Percentiles rank a stretch among this genome's conserved stretches.
These are phyloP conservation scores for Danio albolineatus DNA, from an alignment of 2,797 vertebrate species.

Conservation along the genomic window DNA sequence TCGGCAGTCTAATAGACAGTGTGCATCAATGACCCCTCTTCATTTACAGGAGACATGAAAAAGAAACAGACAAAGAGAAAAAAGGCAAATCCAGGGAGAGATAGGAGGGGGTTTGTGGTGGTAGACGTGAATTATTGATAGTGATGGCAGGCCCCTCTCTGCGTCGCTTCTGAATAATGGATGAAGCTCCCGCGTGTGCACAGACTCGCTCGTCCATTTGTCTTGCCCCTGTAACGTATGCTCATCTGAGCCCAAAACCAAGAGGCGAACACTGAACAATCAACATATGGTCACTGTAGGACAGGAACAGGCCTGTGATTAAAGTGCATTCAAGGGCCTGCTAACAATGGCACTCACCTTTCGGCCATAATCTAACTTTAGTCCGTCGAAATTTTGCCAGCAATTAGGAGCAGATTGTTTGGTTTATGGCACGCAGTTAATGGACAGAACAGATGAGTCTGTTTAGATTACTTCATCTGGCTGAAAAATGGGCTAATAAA, in stretches of 20 bases:
- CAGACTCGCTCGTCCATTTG: constrained; percentile 29
- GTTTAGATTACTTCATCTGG: neutral
- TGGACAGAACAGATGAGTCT: neutral
- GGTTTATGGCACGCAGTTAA: constrained; percentile 30
- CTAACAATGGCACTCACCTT: constrained; percentile 30
- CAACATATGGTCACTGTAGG: constrained; percentile 38
- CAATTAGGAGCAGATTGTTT: constrained; percentile 12
- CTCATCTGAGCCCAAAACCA: constrained; percentile 30
- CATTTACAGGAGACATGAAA: constrained; percentile 27
- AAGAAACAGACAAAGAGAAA: constrained; percentile 30
- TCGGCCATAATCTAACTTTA: constrained; percentile 16
- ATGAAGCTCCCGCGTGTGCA: constrained; percentile 49
- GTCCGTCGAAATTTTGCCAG: constrained; percentile 9
- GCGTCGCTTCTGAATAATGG: constrained; percentile 62
- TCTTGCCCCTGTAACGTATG: constrained; percentile 40
- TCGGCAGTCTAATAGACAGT: constrained; percentile 10
- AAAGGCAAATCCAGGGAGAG: constrained; percentile 18
- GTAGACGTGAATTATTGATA: constrained; percentile 65
- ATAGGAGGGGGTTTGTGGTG: constrained; percentile 34
- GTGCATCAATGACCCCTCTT: constrained; percentile 12
- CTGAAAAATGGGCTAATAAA: neutral
- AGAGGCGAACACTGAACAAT: constrained; percentile 10
- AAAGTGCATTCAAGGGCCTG: neutral
- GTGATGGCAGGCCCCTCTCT: constrained; percentile 58
- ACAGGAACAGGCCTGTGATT: constrained; percentile 17